A percentile compares a stretch with the other conserved stretches of the same genome.
phyloP scores from a whole-genome alignment of 2,797 vertebrate species.

The Lithobates pipiens region DNA sequence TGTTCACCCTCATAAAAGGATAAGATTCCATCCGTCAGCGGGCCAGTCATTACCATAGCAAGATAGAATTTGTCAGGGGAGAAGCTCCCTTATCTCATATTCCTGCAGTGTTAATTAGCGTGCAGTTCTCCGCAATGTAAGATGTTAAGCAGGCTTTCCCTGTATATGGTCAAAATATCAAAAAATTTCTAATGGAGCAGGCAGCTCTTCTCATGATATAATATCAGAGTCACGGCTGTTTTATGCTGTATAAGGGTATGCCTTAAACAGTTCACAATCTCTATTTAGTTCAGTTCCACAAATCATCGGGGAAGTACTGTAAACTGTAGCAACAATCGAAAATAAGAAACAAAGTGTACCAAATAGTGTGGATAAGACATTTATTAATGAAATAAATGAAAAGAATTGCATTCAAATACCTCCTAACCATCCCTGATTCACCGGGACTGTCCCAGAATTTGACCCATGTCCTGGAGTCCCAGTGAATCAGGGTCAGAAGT shows the following conservation, averaged over 20 bases:
- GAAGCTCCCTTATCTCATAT: slow-evolving; percentile 47
- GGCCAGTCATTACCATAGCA: slow-evolving; percentile 68
- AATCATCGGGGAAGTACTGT: too few species aligned
- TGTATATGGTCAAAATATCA: slow-evolving; percentile 64
- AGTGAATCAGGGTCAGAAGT: too few species aligned
- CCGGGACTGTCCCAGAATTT: too few species aligned
- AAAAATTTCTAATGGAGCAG: slow-evolving; percentile 70
- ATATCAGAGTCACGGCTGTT: background rate
- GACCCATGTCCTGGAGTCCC: too few species aligned
- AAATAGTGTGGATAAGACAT: too few species aligned
- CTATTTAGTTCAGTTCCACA: too few species aligned
- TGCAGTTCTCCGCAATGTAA: slow-evolving; percentile 67
- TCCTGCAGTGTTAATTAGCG: slow-evolving; percentile 59
- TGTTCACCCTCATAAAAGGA: slow-evolving; percentile 81
- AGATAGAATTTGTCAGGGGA: slow-evolving; percentile 67
- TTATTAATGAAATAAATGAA: too few species aligned
- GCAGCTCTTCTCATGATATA: slow-evolving; percentile 51
- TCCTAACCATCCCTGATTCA: too few species aligned
- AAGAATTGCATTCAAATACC: too few species aligned
- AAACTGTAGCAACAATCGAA: too few species aligned
- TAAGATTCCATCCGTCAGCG: slow-evolving; percentile 77
- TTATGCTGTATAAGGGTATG: background rate
- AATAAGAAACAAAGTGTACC: too few species aligned
- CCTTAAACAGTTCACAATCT: too few species aligned
- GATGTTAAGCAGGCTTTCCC: slow-evolving; percentile 67